phyloP scores from a whole-genome alignment of 2,797 vertebrate genomes.

The Scomberomorus guttatus region DNA sequence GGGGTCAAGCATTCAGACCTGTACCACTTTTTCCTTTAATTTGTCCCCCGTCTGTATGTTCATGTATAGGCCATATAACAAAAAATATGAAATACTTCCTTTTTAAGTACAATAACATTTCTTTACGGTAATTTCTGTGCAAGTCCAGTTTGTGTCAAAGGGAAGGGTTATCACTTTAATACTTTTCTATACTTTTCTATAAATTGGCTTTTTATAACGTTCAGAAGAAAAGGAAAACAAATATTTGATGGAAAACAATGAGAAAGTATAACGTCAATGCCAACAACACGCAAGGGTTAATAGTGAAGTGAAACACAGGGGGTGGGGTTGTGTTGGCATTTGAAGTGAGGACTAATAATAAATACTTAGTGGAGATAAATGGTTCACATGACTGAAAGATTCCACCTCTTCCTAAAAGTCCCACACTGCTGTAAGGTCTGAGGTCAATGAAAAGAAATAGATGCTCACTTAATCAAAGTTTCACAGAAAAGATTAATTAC shows the following conservation, averaged over 20 bases:
- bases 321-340: neutral
- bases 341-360: constrained; percentile 22
- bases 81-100: neutral
- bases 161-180: no score
- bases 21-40: no score
- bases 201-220: no score
- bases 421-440: constrained; percentile 71
- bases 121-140: neutral
- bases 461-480: constrained; percentile 25
- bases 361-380: constrained; percentile 43
- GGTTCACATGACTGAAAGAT: constrained; percentile 60
- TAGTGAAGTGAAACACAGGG: neutral
- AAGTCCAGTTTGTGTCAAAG: no score
- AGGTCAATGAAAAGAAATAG: constrained; percentile 67
- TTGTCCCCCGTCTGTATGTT: no score
- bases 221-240: neutral
- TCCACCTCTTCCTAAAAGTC: constrained; percentile 63
- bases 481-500: neutral
- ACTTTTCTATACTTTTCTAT: no score
- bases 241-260: neutral
- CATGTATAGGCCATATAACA: neutral
- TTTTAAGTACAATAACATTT: no score
- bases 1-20: no score
- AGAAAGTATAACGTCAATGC: neutral
- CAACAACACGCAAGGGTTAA: neutral